phyloP scores from a whole-genome alignment of 2,888 invertebrate species.

The Catocala fraxini region DNA sequence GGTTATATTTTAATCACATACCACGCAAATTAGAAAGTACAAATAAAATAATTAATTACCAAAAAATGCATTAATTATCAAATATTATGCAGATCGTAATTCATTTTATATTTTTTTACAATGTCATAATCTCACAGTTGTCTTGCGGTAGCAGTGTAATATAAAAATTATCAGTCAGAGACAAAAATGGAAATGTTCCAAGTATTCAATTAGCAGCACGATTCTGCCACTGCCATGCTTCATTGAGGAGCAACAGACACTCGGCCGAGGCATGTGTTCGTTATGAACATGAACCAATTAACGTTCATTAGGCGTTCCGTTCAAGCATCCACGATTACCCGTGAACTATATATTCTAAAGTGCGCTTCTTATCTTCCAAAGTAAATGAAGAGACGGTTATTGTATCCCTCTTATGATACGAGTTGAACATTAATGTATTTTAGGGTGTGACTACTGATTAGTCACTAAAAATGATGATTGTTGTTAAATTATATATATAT shows the following conservation, averaged over 20 bases:
- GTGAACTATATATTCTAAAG: conserved; percentile 31
- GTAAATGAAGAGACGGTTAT: conserved; percentile 14
- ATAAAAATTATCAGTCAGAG: neutral
- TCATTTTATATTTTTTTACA: too few relatives aligned
- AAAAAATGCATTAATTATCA: too few relatives aligned
- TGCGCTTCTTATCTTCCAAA: conserved; percentile 21
- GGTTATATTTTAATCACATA: too few relatives aligned
- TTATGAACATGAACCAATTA: conserved; percentile 51
- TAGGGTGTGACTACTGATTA: neutral
- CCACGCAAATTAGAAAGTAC: too few relatives aligned
- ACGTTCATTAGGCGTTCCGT: conserved; percentile 51
- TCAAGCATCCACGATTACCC: conserved; percentile 39
- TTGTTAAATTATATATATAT: too few relatives aligned
- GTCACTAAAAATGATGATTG: too few relatives aligned
- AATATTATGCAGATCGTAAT: too few relatives aligned
- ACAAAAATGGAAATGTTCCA: conserved; percentile 14
- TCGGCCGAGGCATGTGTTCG: conserved; percentile 46
- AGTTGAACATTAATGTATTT: neutral
- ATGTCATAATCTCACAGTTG: too few relatives aligned
- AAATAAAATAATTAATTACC: too few relatives aligned
- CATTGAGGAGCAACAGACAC: conserved; percentile 45
- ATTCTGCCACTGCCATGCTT: conserved; percentile 21
- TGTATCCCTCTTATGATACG: neutral
- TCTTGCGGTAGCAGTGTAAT: neutral
- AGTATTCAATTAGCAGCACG: conserved; percentile 26